A percentile compares a stretch with the other conserved stretches of the same genome.
phyloP scores from a whole-genome alignment of 2,888 invertebrate genomes.

The Ferdinandea cuprea region DNA sequence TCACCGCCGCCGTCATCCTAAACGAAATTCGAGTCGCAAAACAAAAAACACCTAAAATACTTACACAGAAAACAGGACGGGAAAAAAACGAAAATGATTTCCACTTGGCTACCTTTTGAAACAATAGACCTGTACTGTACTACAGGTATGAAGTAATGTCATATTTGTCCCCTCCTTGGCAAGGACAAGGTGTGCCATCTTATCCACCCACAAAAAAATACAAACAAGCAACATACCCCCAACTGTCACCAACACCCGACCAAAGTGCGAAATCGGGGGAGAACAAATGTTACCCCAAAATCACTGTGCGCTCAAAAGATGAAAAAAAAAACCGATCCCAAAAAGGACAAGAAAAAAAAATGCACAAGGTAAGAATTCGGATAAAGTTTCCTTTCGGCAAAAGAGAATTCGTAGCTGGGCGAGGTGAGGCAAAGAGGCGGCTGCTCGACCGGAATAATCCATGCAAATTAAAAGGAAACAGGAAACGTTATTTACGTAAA shows the following conservation, averaged over 20 bases:
- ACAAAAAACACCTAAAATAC: slow-evolving; percentile 10
- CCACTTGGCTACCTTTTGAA: slow-evolving; percentile 58
- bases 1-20: slow-evolving; percentile 9
- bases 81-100: slow-evolving; percentile 31
- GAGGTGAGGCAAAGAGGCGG: slow-evolving; percentile 2
- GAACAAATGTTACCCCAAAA: slow-evolving; percentile 37
- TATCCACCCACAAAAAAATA: slow-evolving; percentile 4
- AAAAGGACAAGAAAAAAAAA: slow-evolving; percentile 15
- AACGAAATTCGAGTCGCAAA: background rate
- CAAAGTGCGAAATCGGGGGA: slow-evolving; percentile 4
- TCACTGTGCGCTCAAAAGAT: slow-evolving; percentile 27
- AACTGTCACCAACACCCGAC: slow-evolving; percentile 6
- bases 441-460: slow-evolving; percentile 57
- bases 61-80: background rate
- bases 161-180: slow-evolving; percentile 7
- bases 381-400: slow-evolving; percentile 52
- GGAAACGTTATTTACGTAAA: slow-evolving; percentile 66
- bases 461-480: slow-evolving; percentile 70
- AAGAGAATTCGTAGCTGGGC: too few relatives aligned
- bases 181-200: slow-evolving; percentile 25
- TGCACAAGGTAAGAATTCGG: slow-evolving; percentile 10
- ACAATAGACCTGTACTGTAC: slow-evolving; percentile 43
- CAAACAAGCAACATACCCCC: background rate
- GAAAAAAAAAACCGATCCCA: slow-evolving; percentile 16
- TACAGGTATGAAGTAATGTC: slow-evolving; percentile 36